Percentiles rank a stretch among this genome's conserved stretches.
Conservation (phyloP, 2,113 vertebrate genomes). For the Halichoeres trimaculatus region DNA sequence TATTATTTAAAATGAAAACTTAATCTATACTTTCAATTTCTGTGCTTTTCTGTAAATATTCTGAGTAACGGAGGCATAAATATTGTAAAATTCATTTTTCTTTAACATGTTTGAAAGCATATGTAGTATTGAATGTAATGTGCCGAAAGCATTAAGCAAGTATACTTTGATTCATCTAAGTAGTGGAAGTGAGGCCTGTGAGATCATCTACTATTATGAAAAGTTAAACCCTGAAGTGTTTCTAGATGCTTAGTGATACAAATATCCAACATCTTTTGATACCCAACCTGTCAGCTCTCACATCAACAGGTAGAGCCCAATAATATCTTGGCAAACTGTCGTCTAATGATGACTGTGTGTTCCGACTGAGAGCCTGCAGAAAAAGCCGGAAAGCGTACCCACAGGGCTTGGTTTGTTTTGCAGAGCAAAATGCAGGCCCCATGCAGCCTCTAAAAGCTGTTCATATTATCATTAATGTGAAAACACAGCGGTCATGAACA, state of each 20-base stretch:
- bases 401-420: background rate
- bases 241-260: no score
- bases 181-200: background rate
- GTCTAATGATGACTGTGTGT: background rate
- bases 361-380: background rate
- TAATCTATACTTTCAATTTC: no score
- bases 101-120: background rate
- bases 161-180: background rate
- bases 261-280: no score
- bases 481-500: background rate
- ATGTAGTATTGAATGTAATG: background rate
- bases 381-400: background rate
- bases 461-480: background rate
- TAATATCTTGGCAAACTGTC: background rate
- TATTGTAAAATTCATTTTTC: no score
- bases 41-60: no score
- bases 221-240: no score
- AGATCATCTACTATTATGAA: no score
- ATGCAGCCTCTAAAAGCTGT: background rate
- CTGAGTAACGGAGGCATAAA: background rate
- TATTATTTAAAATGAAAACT: no score
- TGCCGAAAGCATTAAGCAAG: background rate
- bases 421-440: background rate
- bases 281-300: background rate
- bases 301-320: background rate